Evolutionary conservation across 2,888 invertebrate genomes (phyloP), one percentile per base, ranked within the genome.

Genomic region (Aspidapion aeneum): DNA sequence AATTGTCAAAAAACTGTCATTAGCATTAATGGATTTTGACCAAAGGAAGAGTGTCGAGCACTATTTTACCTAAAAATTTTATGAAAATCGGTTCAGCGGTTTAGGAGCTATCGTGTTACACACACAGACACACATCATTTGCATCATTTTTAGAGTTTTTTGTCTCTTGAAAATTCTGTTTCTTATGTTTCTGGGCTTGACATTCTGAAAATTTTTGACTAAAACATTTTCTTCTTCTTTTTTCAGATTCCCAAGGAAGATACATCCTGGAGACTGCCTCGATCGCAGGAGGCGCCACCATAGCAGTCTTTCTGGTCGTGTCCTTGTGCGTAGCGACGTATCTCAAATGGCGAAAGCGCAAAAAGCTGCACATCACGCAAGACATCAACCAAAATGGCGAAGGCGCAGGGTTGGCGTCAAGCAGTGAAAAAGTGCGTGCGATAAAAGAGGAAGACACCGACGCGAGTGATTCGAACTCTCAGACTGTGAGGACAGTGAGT

Each of bases 231-330:
- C n/a, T n/a, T n/a, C n/a, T 35, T 62, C 64, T 67, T 63, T 66
- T 79, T 81, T 57, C 80, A 88, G 87, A 91, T 80, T 87, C 90
- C 78, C 87, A 90, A 81, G 88, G 89, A 78, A 88, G 89, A 81
- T 88, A 90, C 78, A 89, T 92, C 89, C 85, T 93, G 83, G 91
- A 93, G 84, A 92, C 90, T 76, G 93, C 93, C 76, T 90, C 91
- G 79, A 92, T 93, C 82, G 93, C 93, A 73, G 90, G 91, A 77
- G 92, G 92, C 77, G 92, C 90, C 75, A 90, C 90, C 71, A 83
- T 87, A 78, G 88, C 87, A 74, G 86, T 87, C 78, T 84, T 88
- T 82, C 84, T 87, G 76, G 87, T 87, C 74, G 85, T 87, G 80
- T 84, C 87, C 80, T 83, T 87, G 79, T 86, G 87, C 80, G 82